Base-by-base conservation (phyloP, 2,888 invertebrate species). In the Vanessa cardui region DNA sequence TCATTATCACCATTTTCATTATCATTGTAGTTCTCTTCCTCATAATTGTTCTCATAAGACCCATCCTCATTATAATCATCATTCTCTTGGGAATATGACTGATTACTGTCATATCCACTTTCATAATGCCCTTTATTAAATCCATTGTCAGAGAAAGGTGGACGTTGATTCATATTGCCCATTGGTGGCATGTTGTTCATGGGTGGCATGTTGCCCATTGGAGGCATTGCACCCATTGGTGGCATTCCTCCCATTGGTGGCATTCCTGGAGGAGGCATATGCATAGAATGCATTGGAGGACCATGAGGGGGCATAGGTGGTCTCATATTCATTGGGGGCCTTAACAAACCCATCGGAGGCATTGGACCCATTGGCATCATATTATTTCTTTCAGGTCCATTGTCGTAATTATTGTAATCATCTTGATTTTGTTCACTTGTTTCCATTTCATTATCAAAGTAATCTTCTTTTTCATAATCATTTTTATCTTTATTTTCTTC, bases 381-480 rank as follows among this genome's bases (percentile, higher is more conserved):
- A 69, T 80, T 83, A 69, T 81, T 84, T 65, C 81, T 80, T 46
- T 89, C 87, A 73, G 87, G 79, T 26, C 83, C 84, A 84, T 90
- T 88, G 50, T 88, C 83, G 76, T 82, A 90, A 70, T 79, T 77
- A 76, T 83, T 81, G 70, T 87, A 86, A 52, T 89, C 87, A 71
- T 89, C 86, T 86, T 87, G 88, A 76, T 82, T 88, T 76, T 84
- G 85, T 45, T 90, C 88, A 78, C 80, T 81, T 59, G 83, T 83
- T 73, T 91, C 89, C 81, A 91, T 89, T 52, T 92, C 87, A 81
- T 86, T 80, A 66, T 89, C 82, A 80, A 88, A 91, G 76, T 85
- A 87, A 54, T 90, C 85, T 70, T 88, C 83, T 12, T 76, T 80
- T 9, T 76, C 73, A 74, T 73, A 78, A 70, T 75, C 63, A 67